Conservation (phyloP, 2,888 invertebrate species). For the Altica lythri region DNA sequence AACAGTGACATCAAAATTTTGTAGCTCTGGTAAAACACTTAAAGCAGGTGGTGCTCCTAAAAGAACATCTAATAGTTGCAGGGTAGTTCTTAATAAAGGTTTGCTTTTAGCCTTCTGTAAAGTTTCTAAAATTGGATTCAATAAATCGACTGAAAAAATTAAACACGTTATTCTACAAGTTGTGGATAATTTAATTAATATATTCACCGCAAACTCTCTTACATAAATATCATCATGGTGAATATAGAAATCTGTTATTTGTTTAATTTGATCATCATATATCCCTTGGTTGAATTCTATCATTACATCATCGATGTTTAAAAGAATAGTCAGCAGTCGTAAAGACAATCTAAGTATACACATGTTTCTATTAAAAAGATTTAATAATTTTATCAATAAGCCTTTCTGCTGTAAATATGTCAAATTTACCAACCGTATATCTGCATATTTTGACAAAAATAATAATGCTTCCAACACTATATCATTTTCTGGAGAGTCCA, state of each 20-base stretch:
- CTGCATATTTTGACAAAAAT: slow-evolving; percentile 48
- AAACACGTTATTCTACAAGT: slow-evolving; percentile 41
- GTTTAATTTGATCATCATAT: slow-evolving; percentile 42
- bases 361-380: slow-evolving; percentile 43
- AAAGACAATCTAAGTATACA: slow-evolving; percentile 44
- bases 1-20: slow-evolving; percentile 38
- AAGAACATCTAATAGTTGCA: slow-evolving; percentile 42
- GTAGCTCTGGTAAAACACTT: slow-evolving; percentile 36
- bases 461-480: slow-evolving; percentile 47
- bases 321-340: slow-evolving; percentile 42
- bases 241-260: slow-evolving; percentile 44
- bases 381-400: slow-evolving; percentile 42
- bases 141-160: slow-evolving; percentile 41
- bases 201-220: slow-evolving; percentile 42
- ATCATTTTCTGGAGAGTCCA: slow-evolving; percentile 45
- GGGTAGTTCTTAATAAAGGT: slow-evolving; percentile 36
- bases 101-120: slow-evolving; percentile 40
- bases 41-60: slow-evolving; percentile 42
- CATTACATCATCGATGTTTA: slow-evolving; percentile 40
- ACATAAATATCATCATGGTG: slow-evolving; percentile 40
- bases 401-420: slow-evolving; percentile 41
- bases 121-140: slow-evolving; percentile 42
- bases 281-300: slow-evolving; percentile 45
- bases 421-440: slow-evolving; percentile 44
- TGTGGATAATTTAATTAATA: slow-evolving; percentile 41